These are phyloP conservation scores for Thalassarche chlororhynchos DNA, from an alignment of 2,113 vertebrate genomes.

Conservation along the genomic window DNA sequence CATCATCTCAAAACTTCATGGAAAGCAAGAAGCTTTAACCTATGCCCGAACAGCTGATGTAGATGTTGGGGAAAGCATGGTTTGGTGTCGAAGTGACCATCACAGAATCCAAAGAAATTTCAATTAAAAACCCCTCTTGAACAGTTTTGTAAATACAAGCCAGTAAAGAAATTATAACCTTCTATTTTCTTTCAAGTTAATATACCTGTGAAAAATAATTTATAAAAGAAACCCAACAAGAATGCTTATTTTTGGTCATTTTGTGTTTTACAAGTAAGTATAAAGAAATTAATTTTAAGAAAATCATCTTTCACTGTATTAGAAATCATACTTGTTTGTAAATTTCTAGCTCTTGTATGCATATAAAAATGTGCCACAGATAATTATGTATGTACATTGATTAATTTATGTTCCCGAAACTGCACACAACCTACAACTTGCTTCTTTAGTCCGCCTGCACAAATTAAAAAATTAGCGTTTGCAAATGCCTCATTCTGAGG, in stretches of 20 bases:
- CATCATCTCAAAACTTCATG: background rate
- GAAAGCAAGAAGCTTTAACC: background rate
- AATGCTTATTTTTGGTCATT: background rate
- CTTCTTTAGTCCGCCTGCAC: background rate
- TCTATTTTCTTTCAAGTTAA: background rate
- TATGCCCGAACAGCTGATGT: accelerated
- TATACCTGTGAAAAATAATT: background rate
- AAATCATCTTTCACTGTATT: background rate
- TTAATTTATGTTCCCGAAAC: background rate
- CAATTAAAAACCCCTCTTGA: background rate
- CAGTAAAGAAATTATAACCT: background rate
- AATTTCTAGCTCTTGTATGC: background rate
- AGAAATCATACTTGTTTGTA: background rate
- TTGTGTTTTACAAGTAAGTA: background rate
- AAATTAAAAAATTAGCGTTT: background rate
- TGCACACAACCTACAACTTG: background rate
- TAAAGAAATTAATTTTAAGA: background rate
- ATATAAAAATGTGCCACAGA: background rate
- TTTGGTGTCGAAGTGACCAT: background rate
- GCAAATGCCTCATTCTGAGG: background rate
- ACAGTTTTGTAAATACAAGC: background rate
- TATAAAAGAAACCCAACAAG: background rate
- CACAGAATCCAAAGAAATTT: background rate
- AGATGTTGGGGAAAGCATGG: background rate
- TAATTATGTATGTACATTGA: background rate